These are phyloP conservation scores for Rhagoletis zephyria DNA, from an alignment of 1,140 invertebrate species.

Conservation along the genomic window DNA sequence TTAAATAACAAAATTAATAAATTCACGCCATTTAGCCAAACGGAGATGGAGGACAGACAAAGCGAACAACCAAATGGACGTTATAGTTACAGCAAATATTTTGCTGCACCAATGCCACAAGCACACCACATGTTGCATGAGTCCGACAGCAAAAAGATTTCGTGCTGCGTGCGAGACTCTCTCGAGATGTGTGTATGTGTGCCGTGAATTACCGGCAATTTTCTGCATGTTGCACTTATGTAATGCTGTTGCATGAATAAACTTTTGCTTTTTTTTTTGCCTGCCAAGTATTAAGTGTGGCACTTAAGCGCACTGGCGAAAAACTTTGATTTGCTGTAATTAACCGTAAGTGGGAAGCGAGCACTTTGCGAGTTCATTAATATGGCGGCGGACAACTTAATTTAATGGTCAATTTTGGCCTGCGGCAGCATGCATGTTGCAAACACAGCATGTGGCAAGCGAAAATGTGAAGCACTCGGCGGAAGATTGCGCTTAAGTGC, in stretches of 20 bases:
- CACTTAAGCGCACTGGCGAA: neutral
- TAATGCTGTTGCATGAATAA: conserved; percentile 41
- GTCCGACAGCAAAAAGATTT: no score
- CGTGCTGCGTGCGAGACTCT: neutral
- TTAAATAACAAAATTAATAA: conserved; percentile 46
- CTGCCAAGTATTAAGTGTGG: neutral
- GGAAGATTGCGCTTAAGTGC: neutral
- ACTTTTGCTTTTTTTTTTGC: neutral
- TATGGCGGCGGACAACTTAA: conserved; percentile 46
- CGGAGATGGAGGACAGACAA: neutral
- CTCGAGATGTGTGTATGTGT: neutral
- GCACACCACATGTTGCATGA: neutral
- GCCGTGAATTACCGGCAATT: conserved; percentile 42
- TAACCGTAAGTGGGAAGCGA: conserved; percentile 42
- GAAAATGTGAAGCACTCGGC: no score
- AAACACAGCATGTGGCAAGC: conserved; percentile 9
- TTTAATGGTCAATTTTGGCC: conserved; percentile 49
- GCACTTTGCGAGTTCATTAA: conserved; percentile 50
- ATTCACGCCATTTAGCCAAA: conserved; percentile 7
- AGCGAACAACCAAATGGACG: neutral
- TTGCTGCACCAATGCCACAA: neutral
- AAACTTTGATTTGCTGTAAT: conserved; percentile 34
- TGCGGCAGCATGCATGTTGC: neutral
- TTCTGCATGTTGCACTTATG: neutral
- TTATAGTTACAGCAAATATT: neutral